phyloP scores from a whole-genome alignment of 1,140 invertebrate species.

The Anagrus nilaparvatae region DNA sequence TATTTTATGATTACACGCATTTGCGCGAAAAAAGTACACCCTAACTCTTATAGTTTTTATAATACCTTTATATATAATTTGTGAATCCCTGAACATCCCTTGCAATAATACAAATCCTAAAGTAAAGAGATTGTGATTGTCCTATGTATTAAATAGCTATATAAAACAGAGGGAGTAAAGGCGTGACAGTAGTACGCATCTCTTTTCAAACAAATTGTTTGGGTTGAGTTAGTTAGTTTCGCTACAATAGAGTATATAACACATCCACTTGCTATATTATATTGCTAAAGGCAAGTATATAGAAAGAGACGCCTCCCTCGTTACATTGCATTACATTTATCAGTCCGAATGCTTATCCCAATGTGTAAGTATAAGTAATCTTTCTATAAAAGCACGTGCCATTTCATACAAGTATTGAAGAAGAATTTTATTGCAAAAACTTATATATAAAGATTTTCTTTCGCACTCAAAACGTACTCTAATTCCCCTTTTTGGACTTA shows the following conservation, averaged over 20 bases:
- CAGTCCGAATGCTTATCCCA: conserved; percentile 32
- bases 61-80: too few species aligned
- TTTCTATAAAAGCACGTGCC: too few species aligned
- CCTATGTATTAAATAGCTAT: conserved; percentile 16
- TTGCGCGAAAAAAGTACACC: background rate
- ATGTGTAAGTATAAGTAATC: too few species aligned
- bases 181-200: conserved; percentile 21
- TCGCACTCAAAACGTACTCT: too few species aligned
- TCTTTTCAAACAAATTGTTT: conserved; percentile 39
- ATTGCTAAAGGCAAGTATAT: conserved; percentile 21
- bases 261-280: conserved; percentile 33
- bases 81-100: too few species aligned
- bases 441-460: too few species aligned
- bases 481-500: too few species aligned
- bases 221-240: conserved; percentile 38
- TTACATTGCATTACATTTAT: conserved; percentile 39
- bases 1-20: too few species aligned
- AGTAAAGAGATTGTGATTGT: conserved; percentile 28
- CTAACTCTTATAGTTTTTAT: too few species aligned
- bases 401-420: too few species aligned
- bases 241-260: conserved; percentile 38
- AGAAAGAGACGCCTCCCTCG: conserved; percentile 31
- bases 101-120: conserved; percentile 14
- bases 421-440: too few species aligned
- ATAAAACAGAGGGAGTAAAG: conserved; percentile 17